Base-by-base conservation (phyloP, 2,888 invertebrate species). In the Liposcelis brunnea region DNA sequence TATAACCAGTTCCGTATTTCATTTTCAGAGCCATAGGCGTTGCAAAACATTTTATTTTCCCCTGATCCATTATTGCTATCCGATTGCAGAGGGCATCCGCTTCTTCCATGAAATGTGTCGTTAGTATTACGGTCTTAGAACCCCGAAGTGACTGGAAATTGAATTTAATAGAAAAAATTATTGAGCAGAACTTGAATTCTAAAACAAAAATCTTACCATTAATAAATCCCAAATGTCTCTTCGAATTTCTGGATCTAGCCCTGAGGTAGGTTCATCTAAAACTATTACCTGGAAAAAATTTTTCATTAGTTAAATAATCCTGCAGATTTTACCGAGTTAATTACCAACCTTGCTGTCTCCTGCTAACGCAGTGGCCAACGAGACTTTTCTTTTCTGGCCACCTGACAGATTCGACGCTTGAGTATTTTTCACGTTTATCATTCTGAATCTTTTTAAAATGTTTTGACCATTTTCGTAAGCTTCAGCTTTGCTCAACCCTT, bases 101-200 rank as follows among this genome's bases (percentile, higher is more conserved):
- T 62, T 94, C 93, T 63, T 93, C 93, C 90, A 94, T 91, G 62
- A 85, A 86, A 65, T 94, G 93, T 0, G 93, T 93, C 11, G 86
- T 85, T 43, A 94, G 72, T 11, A 94, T 64, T 52, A 93, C 81
- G 0, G 90, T 87, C 52, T 82, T 77, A 2, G 73, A 67, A 47
- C 77, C 75, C 47, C 77, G 71, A 49, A 77, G 59, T 49, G 67
- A 63, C 70, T 71, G 55, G 3, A 52, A 43, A 19, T 45, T n/a
- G n/a, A n/a, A n/a, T n/a, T n/a, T n/a, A n/a, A n/a, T n/a, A n/a
- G n/a, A n/a, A n/a, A n/a, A n/a, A n/a, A n/a, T n/a, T n/a, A n/a
- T n/a, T n/a, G n/a, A n/a, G n/a, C n/a, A n/a, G n/a, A n/a, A n/a
- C n/a, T n/a, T n/a, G n/a, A n/a, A n/a, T n/a, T n/a, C n/a, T n/a